A percentile compares a stretch with the other conserved stretches of the same genome.
phyloP scores from a whole-genome alignment of 2,113 vertebrate genomes.

The Myrmophylax atrothorax region DNA sequence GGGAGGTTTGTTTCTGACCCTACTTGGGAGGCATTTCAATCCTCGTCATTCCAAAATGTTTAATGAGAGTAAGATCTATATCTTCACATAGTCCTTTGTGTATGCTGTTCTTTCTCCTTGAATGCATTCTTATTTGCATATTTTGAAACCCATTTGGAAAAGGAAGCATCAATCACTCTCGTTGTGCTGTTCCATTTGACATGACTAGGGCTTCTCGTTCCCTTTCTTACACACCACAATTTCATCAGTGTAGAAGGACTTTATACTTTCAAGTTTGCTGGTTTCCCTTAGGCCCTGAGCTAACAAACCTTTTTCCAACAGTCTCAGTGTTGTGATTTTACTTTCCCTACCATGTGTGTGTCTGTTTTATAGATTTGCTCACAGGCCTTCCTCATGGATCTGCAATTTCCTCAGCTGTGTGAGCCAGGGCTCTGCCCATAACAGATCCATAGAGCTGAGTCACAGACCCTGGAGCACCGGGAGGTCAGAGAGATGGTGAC shows the following conservation, averaged over 20 bases:
- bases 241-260: neutral
- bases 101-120: neutral
- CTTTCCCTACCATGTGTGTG: accelerated
- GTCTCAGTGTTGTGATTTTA: neutral
- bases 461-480: neutral
- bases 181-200: neutral
- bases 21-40: neutral
- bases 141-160: neutral
- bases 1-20: neutral
- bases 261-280: neutral
- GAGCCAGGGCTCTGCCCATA: neutral
- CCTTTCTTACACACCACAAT: neutral
- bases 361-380: neutral
- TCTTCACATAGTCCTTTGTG: neutral
- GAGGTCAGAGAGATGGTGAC: neutral
- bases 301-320: neutral
- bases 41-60: neutral
- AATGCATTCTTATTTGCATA: neutral
- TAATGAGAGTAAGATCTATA: no score
- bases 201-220: neutral
- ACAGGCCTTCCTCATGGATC: neutral
- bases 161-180: neutral
- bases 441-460: neutral
- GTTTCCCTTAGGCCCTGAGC: neutral
- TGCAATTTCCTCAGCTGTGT: neutral